These are phyloP conservation scores for Dicentrarchus labrax DNA, from an alignment of 2,113 vertebrate species.

Conservation along the genomic window DNA sequence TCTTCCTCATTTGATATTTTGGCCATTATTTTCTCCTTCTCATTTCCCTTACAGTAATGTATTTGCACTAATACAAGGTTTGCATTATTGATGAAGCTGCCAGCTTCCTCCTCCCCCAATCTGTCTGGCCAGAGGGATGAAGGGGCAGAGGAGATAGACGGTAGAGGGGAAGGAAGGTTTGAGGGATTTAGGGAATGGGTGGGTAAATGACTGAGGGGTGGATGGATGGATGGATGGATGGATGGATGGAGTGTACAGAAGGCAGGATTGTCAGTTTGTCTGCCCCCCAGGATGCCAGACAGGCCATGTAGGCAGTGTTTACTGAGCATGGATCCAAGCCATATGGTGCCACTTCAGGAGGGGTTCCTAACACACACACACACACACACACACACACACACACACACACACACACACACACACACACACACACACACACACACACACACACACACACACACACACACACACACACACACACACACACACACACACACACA, in stretches of 20 bases:
- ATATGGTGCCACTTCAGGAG: constrained; percentile 61
- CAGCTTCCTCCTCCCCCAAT: constrained; percentile 34
- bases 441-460: not conserved
- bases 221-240: not conserved
- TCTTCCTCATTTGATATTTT: constrained; percentile 62
- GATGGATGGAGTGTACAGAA: constrained; percentile 24
- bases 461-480: not conserved
- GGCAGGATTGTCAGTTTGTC: constrained; percentile 42
- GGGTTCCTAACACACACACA: constrained; percentile 5
- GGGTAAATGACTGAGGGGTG: not conserved
- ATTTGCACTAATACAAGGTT: constrained; percentile 56
- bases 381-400: not conserved
- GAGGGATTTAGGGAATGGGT: constrained; percentile 3
- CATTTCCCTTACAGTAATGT: constrained; percentile 68
- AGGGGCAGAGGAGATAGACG: constrained; percentile 29
- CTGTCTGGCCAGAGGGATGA: constrained; percentile 45
- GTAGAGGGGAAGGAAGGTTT: not conserved
- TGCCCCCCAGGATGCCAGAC: constrained; percentile 55
- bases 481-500: constrained; percentile 10
- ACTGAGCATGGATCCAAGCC: constrained; percentile 58
- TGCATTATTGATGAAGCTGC: constrained; percentile 77
- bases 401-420: not conserved
- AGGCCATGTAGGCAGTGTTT: constrained; percentile 49
- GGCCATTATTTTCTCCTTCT: constrained; percentile 59
- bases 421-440: not conserved